Evolutionary conservation across 2,888 invertebrate species (phyloP).

Genomic region (Oscheius sp.): DNA sequence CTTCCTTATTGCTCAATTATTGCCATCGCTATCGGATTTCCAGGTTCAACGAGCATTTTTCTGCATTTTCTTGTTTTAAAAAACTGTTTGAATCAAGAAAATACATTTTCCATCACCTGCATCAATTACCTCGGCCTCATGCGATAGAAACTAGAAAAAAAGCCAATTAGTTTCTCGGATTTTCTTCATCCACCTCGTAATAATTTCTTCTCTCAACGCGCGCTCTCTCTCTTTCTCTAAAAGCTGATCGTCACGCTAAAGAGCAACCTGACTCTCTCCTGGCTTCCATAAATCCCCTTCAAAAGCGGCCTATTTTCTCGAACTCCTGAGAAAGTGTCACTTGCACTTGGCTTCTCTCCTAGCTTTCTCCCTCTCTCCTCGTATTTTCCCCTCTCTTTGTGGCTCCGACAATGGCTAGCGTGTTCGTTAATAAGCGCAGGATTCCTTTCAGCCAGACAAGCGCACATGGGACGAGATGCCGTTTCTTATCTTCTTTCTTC

Average conservation of each 20-base stretch:
- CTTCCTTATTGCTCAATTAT: no score
- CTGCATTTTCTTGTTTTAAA: no score
- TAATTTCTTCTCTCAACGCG: no score
- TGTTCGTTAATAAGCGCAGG: not conserved
- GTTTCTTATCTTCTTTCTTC: not conserved
- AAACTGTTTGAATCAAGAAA: no score
- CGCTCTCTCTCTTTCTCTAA: no score
- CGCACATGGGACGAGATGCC: constrained; percentile 5
- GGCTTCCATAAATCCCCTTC: not conserved
- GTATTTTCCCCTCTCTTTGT: not conserved
- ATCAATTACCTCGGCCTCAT: no score
- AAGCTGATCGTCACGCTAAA: constrained; percentile 1
- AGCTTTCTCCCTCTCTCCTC: not conserved
- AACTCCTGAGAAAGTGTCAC: constrained; percentile 3
- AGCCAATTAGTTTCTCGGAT: no score
- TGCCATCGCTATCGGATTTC: no score
- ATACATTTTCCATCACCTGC: no score
- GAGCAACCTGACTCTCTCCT: not conserved
- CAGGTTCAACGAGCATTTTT: no score
- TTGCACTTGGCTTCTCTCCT: not conserved
- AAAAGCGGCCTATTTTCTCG: not conserved
- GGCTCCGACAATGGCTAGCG: not conserved
- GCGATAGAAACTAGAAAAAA: no score
- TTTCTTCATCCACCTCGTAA: no score
- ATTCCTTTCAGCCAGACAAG: not conserved